Conservation (phyloP, 2,797 vertebrate genomes). For the Alouatta caraya region DNA sequence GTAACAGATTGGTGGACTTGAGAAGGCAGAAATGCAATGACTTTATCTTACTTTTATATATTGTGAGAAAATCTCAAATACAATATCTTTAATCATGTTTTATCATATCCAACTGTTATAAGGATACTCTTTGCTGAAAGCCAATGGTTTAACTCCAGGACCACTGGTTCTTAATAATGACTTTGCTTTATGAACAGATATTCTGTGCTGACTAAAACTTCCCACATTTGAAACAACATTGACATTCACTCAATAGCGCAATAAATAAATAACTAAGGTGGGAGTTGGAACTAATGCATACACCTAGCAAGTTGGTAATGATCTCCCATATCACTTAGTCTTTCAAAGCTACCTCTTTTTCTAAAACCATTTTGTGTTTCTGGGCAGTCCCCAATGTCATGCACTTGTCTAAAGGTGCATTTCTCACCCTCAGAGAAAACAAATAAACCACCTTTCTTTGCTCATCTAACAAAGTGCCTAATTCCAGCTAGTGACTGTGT, state of each 20-base stretch:
- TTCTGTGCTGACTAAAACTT: background rate
- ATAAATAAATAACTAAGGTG: background rate
- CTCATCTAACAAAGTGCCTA: background rate
- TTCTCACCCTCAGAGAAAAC: background rate
- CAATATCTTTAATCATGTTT: background rate
- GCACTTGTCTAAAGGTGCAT: background rate
- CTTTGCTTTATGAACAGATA: background rate
- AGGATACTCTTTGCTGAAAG: background rate
- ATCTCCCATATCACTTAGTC: background rate
- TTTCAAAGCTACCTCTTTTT: background rate
- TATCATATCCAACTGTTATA: background rate
- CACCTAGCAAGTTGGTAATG: background rate
- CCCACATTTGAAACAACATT: background rate
- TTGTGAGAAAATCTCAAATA: background rate
- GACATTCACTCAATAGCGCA: background rate
- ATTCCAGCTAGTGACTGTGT: fast-evolving
- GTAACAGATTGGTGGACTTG: background rate
- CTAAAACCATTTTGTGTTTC: background rate
- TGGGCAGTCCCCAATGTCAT: too few species aligned
- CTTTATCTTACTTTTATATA: background rate
- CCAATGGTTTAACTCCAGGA: background rate
- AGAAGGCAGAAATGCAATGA: background rate
- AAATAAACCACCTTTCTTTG: background rate
- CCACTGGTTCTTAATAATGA: background rate
- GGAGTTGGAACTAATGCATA: background rate